Base-by-base conservation (phyloP, 1,140 invertebrate genomes). In the Papilio polyxenes region DNA sequence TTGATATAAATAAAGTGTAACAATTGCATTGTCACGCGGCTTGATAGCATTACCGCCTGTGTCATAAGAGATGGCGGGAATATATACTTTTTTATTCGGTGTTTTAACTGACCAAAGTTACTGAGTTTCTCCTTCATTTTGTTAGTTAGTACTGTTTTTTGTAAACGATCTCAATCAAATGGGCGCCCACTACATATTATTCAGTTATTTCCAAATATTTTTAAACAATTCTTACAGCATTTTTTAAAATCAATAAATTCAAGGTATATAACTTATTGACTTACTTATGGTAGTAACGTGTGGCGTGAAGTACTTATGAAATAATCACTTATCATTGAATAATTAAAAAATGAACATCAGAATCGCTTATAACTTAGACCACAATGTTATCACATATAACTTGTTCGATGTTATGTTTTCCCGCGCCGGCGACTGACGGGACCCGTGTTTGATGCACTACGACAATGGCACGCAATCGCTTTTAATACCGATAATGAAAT, bases 1-100 rank as follows among this genome's bases (percentile, higher is more conserved):
- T 85, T 81, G 83, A 85, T 85, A 86, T 85, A 88, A 87, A 88
- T 89, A 87, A 85, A 83, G 15, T 81, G 82, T 86, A 84, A 85
- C 87, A 82, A 85, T 86, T 72, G 82, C 82, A 82, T 82, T 86
- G 84, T 85, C 81, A 83, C 62, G 75, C 80, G 75, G 72, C 51
- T 80, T 82, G 82, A 72, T 78, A 80, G 49, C 48, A 17, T 31
- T n/a, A 20, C 53, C 53, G 81, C 10, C 17, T 56, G 69, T 75
- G 79, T n/a, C 5, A 80, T 51, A 76, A 49, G 49, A 51, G 17
- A 15, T 13, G 53, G 75, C 75, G 75, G 65, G 31, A 37, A 72
- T 37, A 37, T 31, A 56, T 11, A 31, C 13, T 23, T 65, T 65
- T 20, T 65, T 11, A 11, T n/a, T n/a, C 15, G 3, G 15, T 56